These are phyloP conservation scores for Gorsachius magnificus DNA, from an alignment of 2,797 vertebrate species.

Conservation along the genomic window DNA sequence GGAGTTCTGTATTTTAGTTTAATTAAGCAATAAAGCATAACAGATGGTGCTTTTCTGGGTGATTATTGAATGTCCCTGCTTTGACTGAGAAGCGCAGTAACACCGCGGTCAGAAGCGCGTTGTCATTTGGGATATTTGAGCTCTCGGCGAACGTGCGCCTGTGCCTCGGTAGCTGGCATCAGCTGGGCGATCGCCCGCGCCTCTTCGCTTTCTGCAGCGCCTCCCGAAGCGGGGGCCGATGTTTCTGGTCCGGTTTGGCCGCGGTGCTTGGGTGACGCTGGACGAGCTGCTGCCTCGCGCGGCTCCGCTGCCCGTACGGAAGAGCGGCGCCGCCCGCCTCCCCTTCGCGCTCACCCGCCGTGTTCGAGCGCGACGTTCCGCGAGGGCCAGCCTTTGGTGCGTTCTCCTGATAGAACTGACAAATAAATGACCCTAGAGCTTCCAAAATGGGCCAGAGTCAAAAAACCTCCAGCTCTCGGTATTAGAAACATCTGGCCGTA, in stretches of 20 bases:
- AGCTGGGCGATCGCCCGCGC: rapidly evolving
- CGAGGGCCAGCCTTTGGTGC: neutral
- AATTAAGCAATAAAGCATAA: constrained; percentile 76
- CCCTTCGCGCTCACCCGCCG: rapidly evolving
- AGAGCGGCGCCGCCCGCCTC: neutral
- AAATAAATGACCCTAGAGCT: neutral
- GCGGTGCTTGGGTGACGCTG: neutral
- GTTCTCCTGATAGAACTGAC: neutral
- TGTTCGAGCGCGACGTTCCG: neutral
- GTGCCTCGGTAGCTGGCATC: neutral
- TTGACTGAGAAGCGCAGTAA: constrained; percentile 54
- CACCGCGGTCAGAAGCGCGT: neutral
- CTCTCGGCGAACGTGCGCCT: rapidly evolving
- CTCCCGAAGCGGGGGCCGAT: rapidly evolving
- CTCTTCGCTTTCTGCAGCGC: rapidly evolving
- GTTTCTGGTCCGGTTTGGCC: neutral
- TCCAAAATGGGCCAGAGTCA: neutral
- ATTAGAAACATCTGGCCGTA: neutral
- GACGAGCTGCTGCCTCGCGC: rapidly evolving
- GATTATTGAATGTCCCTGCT: constrained; percentile 66
- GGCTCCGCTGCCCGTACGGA: rapidly evolving
- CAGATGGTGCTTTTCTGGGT: constrained; percentile 77
- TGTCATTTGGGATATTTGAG: neutral
- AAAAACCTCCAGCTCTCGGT: neutral
- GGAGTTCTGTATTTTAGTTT: constrained; percentile 74